Evolutionary conservation across 2,113 vertebrate genomes (phyloP), one percentile per base, ranked within the genome.

Genomic region (Phylloscopus trochiloides): DNA sequence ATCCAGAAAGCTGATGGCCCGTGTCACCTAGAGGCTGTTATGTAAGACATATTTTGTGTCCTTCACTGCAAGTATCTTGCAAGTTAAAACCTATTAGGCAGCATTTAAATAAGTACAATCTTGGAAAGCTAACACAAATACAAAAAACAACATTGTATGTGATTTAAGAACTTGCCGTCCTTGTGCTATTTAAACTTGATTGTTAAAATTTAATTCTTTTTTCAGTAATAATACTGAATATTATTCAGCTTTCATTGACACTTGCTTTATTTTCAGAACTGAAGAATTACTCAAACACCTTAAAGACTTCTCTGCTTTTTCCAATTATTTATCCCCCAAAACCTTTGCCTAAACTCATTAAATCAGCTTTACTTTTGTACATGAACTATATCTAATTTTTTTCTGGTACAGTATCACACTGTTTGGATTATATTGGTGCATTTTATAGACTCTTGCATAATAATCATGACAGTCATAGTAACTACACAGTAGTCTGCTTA

Each of bases 1-100:
- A 88, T 97, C 45, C 98, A 98, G 95, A 95, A 86, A 88, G 95
- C 83, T 4, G 97, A 96, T 28, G 97, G 97, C 28, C 92, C 93
- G 9, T 98, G 98, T 85, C 84, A 96, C 84, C 71, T 98, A 86
- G 95, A 97, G 54, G 98, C 98, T 90, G 87, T 98, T 66, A 97
- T 98, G 98, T 98, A 97, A 98, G 98, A 97, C 14, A 43, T 42
- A 9, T 59, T 95, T 90, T 86, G 38, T 11, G 22, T 92, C 12
- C 7, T 91, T 87, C 24, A 21, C 17, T 63, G 9, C 22, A 59
- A 59, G 57, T 26, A 59, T 26, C 57, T 42, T 42, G 5, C 21
- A 62, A 79, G 9, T 76, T 54, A 79, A 94, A 92, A 88, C 3
- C 17, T 43, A 31, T 25, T 34, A 54, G 15, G 13, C 1, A 3